A percentile compares a stretch with the other conserved stretches of the same genome.
These are phyloP conservation scores for Ochropleura plecta DNA, from an alignment of 2,888 invertebrate species.

Conservation along the genomic window DNA sequence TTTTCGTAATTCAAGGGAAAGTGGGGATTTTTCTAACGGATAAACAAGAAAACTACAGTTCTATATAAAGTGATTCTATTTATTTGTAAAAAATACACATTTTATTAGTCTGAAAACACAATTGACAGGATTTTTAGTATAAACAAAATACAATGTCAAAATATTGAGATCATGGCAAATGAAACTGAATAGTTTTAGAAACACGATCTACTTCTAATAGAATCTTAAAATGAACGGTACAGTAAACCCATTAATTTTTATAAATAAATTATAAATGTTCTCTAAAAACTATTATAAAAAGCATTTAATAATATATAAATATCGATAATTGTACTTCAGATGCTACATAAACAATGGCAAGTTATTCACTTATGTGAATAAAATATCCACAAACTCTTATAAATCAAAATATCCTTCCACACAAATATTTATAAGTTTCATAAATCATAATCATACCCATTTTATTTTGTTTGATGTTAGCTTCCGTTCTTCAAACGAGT, in stretches of 20 bases:
- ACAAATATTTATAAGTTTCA: slow-evolving; percentile 41
- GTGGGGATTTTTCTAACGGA: background rate
- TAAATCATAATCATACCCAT: slow-evolving; percentile 29
- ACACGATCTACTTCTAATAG: slow-evolving; percentile 45
- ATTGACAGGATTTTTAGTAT: slow-evolving; percentile 44
- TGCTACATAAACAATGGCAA: slow-evolving; percentile 74
- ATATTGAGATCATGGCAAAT: slow-evolving; percentile 68
- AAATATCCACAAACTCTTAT: slow-evolving; percentile 65
- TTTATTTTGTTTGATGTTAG: slow-evolving; percentile 20
- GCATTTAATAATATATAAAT: slow-evolving; percentile 59
- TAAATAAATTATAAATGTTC: slow-evolving; percentile 52
- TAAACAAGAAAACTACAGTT: slow-evolving; percentile 1
- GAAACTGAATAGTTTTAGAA: slow-evolving; percentile 58
- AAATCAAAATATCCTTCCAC: slow-evolving; percentile 43
- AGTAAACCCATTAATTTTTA: slow-evolving; percentile 54
- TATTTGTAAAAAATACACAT: slow-evolving; percentile 54
- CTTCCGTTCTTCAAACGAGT: background rate
- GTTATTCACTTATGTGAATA: slow-evolving; percentile 64
- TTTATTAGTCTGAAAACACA: slow-evolving; percentile 39
- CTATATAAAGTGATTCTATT: slow-evolving; percentile 47
- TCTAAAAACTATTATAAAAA: slow-evolving; percentile 45
- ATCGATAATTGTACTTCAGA: slow-evolving; percentile 79
- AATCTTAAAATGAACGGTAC: slow-evolving; percentile 51
- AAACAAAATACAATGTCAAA: slow-evolving; percentile 53
- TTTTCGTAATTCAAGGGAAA: background rate